phyloP scores from a whole-genome alignment of 2,113 vertebrate species.

The Dolichallabes microphthalmus region DNA sequence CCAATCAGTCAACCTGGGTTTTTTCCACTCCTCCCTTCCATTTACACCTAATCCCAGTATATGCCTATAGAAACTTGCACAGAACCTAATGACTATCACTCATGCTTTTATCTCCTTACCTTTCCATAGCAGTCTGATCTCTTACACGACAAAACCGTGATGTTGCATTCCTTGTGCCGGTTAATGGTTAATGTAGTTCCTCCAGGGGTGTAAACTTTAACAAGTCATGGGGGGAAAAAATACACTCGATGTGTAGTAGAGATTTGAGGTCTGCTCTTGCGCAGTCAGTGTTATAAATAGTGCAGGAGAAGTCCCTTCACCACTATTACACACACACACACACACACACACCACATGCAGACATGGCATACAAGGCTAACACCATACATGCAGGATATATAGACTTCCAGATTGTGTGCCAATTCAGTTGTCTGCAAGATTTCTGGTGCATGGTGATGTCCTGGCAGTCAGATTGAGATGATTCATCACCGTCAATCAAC shows the following conservation, averaged over 20 bases:
- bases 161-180: background rate
- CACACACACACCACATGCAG: background rate
- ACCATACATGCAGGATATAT: background rate
- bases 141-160: background rate
- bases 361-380: background rate
- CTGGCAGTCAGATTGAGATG: background rate
- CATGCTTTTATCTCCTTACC: background rate
- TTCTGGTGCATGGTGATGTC: background rate
- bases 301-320: background rate
- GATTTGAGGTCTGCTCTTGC: background rate
- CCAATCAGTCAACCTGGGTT: too few species aligned
- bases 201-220: background rate
- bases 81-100: background rate
- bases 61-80: background rate
- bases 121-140: background rate
- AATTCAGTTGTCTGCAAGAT: background rate
- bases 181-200: background rate
- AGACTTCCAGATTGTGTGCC: background rate
- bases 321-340: background rate
- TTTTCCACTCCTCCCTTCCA: too few species aligned
- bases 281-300: slow-evolving; percentile 18
- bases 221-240: background rate
- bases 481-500: background rate
- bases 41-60: too few species aligned
- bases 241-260: background rate